Base-by-base conservation (phyloP, 2,888 invertebrate genomes). In the Heliothis peltigera region DNA sequence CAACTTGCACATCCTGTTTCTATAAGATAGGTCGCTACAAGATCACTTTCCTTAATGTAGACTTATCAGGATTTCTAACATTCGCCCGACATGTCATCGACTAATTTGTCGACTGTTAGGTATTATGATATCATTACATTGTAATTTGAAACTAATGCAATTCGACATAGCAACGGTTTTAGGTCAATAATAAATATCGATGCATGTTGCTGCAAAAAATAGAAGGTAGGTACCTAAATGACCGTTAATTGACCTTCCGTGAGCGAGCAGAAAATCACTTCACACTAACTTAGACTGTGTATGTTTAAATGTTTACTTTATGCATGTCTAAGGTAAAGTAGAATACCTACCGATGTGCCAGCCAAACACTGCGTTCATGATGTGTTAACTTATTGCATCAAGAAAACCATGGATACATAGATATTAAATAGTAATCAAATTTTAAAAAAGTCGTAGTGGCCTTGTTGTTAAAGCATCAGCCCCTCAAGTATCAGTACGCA, bases 111-210 rank as follows among this genome's bases (percentile, higher is more conserved):
- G n/a, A 25, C 17, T 28, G 48, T 44, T 48, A 39, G 39, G 39
- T 39, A 21, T 65, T 54, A 52, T 56, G 47, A 68, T 68, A 56
- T 68, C 22, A 74, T 68, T 60, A 39, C 39, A 15, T 15, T 62
- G 17, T 32, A 46, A 75, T 70, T 53, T 56, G 52, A 59, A 17
- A 49, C 25, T 42, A 25, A 49, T 51, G 49, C 46, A 46, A 67
- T 55, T 59, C 15, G 44, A 56, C 43, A 47, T 42, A 21, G 25
- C 17, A 39, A 42, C 28, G 17, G 49, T 52, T 68, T 52, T 56
- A 43, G 51, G 51, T 56, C 72, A 64, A 52, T 56, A 53, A 21
- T 48, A 19, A 53, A 64, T 47, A 51, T 47, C 32, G 35, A 18
- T 12, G 8, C 17, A 65, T 39, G n/a, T 43, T 72, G 48, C 54